Base-by-base conservation (phyloP, 2,888 invertebrate species). In the Leptopilina myrica region DNA sequence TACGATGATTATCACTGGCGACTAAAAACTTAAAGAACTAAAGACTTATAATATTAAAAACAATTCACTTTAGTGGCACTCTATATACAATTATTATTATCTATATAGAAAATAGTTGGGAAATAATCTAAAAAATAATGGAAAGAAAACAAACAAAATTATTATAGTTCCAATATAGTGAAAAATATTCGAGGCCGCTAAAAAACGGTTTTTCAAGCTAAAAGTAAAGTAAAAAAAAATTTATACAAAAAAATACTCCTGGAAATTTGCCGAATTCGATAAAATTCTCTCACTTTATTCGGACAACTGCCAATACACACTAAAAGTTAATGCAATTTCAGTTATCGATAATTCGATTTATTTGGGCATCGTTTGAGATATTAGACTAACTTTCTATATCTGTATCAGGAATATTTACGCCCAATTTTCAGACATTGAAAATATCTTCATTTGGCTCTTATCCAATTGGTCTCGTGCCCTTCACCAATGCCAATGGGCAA, bases 401-500 rank as follows among this genome's bases (percentile, higher is more conserved):
- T 73, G 56, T 59, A 15, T 33, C 7, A 73, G 12, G 56, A 8
- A 59, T 14, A 56, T 20, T 14, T 53, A 69, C 73, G 11, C 56
- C 11, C 56, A 73, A 73, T 73, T 14, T 33, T 78, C 85, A 88
- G 87, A 89, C 90, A 89, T 90, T 89, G 89, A 89, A 88, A 89
- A 89, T 88, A 87, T 88, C 88, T 87, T 88, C 85, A 88, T 89
- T 90, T 91, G 91, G 91, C 90, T 14, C n/a, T 8, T 66, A 64
- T 86, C 91, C 91, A 91, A 91, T 90, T 90, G 91, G 90, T 89
- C 87, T 87, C 83, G 84, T 90, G 91, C 90, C 90, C 90, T 90
- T 91, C 90, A 88, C 87, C 88, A 87, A 88, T 88, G 90, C 89
- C 89, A 90, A 87, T 90, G 87, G 88, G 88, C 89, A 87, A 85